Conservation (phyloP, 2,888 invertebrate species). For the Chloroclystis v-ata region DNA sequence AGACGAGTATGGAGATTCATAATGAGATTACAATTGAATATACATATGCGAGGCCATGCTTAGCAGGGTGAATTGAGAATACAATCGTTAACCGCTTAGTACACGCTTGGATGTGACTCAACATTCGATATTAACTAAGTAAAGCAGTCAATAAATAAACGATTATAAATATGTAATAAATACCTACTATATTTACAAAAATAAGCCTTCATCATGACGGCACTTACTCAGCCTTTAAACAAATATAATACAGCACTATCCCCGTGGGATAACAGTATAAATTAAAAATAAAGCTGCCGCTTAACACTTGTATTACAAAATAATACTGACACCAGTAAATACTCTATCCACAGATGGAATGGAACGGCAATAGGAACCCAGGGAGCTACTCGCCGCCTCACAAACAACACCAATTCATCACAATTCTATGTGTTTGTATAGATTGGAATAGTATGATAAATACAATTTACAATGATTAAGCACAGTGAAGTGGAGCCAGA, state of each 20-base stretch:
- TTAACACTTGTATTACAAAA: constrained; percentile 75
- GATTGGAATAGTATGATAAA: constrained; percentile 65
- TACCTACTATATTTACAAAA: constrained; percentile 79
- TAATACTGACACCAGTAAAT: constrained; percentile 77
- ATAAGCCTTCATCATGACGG: constrained; percentile 64
- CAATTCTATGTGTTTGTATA: constrained; percentile 63
- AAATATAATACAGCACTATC: constrained; percentile 77
- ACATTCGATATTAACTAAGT: constrained; percentile 69
- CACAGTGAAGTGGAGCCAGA: constrained; percentile 39
- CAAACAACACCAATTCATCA: constrained; percentile 61
- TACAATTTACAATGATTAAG: constrained; percentile 71
- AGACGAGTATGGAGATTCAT: constrained; percentile 65
- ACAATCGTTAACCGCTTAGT: constrained; percentile 67
- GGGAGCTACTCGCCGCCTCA: constrained; percentile 59
- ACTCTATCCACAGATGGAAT: constrained; percentile 72
- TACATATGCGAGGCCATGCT: constrained; percentile 69
- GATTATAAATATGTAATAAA: constrained; percentile 80
- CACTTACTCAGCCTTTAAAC: constrained; percentile 72
- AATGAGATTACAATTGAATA: constrained; percentile 71
- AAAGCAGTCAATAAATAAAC: constrained; percentile 79
- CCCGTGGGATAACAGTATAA: constrained; percentile 74
- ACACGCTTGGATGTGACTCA: constrained; percentile 57
- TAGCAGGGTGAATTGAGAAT: constrained; percentile 71
- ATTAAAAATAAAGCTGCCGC: constrained; percentile 78
- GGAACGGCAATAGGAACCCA: constrained; percentile 62